phyloP scores from a whole-genome alignment of 2,888 invertebrate genomes.

The Dichetophora obliterata region DNA sequence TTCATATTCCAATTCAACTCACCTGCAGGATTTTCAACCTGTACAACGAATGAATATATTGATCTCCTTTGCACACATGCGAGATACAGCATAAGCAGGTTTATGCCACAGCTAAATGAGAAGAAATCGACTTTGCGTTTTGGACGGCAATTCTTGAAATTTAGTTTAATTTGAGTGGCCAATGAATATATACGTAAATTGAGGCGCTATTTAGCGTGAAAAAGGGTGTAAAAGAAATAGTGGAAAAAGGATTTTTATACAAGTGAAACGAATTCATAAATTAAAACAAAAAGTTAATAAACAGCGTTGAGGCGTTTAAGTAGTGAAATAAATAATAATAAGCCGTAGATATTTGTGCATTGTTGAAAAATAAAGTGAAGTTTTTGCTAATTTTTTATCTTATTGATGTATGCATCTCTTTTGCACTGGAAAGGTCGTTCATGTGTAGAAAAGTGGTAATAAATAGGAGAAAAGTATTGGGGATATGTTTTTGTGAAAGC shows the following conservation, averaged over 20 bases:
- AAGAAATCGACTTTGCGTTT: conserved; percentile 2
- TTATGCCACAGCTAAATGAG: neutral
- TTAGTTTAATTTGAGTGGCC: conserved; percentile 22
- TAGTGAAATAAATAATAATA: neutral
- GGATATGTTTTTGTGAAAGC: neutral
- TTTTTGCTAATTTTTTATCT: conserved; percentile 16
- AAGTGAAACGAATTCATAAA: neutral
- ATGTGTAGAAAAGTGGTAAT: conserved; percentile 20
- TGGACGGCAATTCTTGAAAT: neutral
- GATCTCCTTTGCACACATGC: neutral
- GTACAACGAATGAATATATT: neutral
- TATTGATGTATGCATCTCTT: conserved; percentile 34
- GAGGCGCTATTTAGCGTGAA: neutral
- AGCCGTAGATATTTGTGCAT: neutral
- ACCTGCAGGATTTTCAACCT: conserved; percentile 26
- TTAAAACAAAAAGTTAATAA: neutral
- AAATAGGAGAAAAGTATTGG: neutral
- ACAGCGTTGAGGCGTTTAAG: neutral
- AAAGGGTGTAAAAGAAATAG: neutral
- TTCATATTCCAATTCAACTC: conserved; percentile 12
- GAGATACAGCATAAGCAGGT: neutral
- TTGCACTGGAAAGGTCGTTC: conserved; percentile 41
- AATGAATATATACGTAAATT: neutral
- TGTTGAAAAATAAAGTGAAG: conserved; percentile 14
- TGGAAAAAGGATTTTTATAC: conserved; percentile 1